Evolutionary conservation across 2,888 invertebrate genomes (phyloP).

Genomic region (Lycophotia porphyrea): DNA sequence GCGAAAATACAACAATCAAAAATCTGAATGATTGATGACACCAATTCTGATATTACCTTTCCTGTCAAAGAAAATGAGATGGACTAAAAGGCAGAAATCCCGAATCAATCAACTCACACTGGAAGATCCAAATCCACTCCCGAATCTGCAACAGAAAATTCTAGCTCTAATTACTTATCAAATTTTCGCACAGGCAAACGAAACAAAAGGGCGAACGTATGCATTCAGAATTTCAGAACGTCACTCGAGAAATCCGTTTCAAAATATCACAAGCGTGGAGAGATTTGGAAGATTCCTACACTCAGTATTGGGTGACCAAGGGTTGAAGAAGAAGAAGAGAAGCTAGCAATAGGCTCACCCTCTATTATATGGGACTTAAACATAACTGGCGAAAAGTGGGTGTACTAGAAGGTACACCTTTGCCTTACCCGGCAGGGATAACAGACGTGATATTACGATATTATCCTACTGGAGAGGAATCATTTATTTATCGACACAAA

Average conservation of each 20-base stretch:
- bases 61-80: constrained; percentile 14
- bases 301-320: too few relatives aligned
- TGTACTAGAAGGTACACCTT: too few relatives aligned
- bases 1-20: not conserved
- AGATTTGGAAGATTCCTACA: too few relatives aligned
- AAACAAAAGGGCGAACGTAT: constrained; percentile 37
- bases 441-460: too few relatives aligned
- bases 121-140: not conserved
- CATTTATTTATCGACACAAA: too few relatives aligned
- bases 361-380: too few relatives aligned
- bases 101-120: constrained; percentile 24
- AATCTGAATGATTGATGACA: constrained; percentile 5
- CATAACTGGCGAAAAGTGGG: too few relatives aligned
- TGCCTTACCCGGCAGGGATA: too few relatives aligned
- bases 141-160: constrained; percentile 15
- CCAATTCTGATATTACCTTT: not conserved
- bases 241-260: constrained; percentile 66
- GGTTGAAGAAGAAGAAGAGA: too few relatives aligned
- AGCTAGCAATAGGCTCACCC: too few relatives aligned
- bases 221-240: constrained; percentile 45
- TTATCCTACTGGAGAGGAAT: too few relatives aligned
- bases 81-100: not conserved
- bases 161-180: constrained; percentile 32
- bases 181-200: constrained; percentile 30
- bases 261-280: constrained; percentile 71